A percentile compares a stretch with the other conserved stretches of the same genome.
phyloP scores from a whole-genome alignment of 2,797 vertebrate genomes.

The Crocidura indochinensis region DNA sequence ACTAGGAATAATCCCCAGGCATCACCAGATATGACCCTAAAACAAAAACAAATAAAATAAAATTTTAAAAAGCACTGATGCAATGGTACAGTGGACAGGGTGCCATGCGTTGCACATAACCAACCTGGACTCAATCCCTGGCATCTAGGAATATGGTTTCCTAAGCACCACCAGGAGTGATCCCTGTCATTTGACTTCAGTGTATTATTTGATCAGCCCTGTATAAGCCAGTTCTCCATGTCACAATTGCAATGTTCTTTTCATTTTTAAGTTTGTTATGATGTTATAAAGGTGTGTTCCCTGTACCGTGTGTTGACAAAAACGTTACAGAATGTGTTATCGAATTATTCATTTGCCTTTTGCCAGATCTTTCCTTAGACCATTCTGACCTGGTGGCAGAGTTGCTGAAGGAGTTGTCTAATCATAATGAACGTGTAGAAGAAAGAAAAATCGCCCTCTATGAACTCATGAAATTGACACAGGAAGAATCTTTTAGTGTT shows the following conservation, averaged over 20 bases:
- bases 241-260: neutral
- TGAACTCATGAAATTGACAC: constrained; percentile 96
- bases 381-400: constrained; percentile 97
- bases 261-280: neutral
- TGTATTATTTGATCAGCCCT: neutral
- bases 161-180: too few relatives aligned
- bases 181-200: too few relatives aligned
- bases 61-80: too few relatives aligned
- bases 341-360: constrained; percentile 12
- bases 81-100: too few relatives aligned
- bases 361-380: constrained; percentile 94
- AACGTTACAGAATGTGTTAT: neutral
- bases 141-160: too few relatives aligned
- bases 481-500: constrained; percentile 96
- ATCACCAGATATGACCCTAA: too few relatives aligned
- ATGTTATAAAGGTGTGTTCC: constrained; percentile 6
- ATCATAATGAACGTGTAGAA: constrained; percentile 97
- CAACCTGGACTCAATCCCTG: too few relatives aligned
- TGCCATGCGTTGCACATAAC: too few relatives aligned
- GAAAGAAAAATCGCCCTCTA: constrained; percentile 96
- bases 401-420: constrained; percentile 97
- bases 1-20: too few relatives aligned
- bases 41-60: too few relatives aligned
- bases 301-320: neutral
- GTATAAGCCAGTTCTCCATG: neutral